phyloP scores from a whole-genome alignment of 2,113 vertebrate species.

The Chitala chitala region DNA sequence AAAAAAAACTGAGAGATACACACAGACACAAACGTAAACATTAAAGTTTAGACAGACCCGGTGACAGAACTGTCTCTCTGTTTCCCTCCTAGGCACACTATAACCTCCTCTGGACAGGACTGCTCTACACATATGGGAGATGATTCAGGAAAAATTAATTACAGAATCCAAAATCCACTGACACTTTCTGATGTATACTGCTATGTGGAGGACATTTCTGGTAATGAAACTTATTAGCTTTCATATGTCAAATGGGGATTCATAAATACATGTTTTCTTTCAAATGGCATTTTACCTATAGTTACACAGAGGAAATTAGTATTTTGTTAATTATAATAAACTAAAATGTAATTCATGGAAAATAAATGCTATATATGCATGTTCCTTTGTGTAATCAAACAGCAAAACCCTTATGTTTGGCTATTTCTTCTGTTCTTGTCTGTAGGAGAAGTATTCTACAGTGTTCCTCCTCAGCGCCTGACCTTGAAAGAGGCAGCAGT shows the following conservation, averaged over 20 bases:
- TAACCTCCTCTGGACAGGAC: slow-evolving; percentile 80
- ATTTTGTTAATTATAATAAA: background rate
- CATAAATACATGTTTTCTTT: no score
- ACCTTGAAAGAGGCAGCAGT: slow-evolving; percentile 72
- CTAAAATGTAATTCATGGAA: background rate
- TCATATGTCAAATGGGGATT: no score
- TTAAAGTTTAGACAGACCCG: background rate
- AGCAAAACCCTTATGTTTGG: background rate
- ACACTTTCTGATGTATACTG: slow-evolving; percentile 90
- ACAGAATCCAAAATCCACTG: slow-evolving; percentile 71
- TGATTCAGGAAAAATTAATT: slow-evolving; percentile 80
- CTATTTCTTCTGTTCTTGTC: slow-evolving; percentile 28
- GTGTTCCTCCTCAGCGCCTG: slow-evolving; percentile 61
- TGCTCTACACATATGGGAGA: slow-evolving; percentile 91
- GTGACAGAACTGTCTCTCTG: background rate
- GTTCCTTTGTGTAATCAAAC: no score
- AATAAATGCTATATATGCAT: background rate
- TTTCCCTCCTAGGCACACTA: slow-evolving; percentile 68
- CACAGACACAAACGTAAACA: background rate
- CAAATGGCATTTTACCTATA: no score
- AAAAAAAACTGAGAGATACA: background rate
- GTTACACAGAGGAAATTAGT: no score
- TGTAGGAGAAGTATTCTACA: slow-evolving; percentile 78
- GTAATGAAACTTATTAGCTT: slow-evolving; percentile 49
- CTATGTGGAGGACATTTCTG: slow-evolving; percentile 78